Evolutionary conservation across 2,797 vertebrate genomes (phyloP), one percentile per base, ranked within the genome.

Genomic region (Epinephelus malabaricus): DNA sequence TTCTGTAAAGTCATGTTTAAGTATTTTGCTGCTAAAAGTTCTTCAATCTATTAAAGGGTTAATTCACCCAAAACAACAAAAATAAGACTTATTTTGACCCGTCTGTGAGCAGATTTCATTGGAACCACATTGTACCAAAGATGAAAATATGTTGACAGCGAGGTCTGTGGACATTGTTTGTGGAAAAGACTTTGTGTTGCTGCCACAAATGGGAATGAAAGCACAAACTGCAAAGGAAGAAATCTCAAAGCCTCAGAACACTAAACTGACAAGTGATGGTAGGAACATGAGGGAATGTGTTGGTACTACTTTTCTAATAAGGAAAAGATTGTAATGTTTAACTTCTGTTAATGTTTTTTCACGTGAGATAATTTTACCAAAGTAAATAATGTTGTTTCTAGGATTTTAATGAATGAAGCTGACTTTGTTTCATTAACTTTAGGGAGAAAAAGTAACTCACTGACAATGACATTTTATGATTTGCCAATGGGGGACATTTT

Each of bases 1-100:
- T 43, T 76, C 51, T 54, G 54, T 34, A 58, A 38, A 63, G 70
- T 59, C 21, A 40, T 4, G 21, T n/a, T 70, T 56, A 17, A 10
- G 25, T 61, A 55, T 60, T 69, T 76, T 17, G 7, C 14, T 21
- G 50, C 62, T 27, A 49, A 60, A 53, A 14, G 46, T 53, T 56
- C 12, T 38, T 6, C 1, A 18, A 5, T 21, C 13, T 21, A 13
- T 72, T 72, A 11, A 27, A 51, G 38, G 18, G 13, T 63, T 14
- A 23, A 7, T 66, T 61, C 21, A 34, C 11, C 21, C 34, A 51
- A 61, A 73, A 23, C 4, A 25, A 7, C 19, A 2, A 23, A 43
- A 47, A 58, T 40, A 7, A 69, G 21, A 19, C 19, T 64, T 2
- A 6, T 62, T 45, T n/a, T 7, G 23, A 34, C 12, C 34, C 3